Evolutionary conservation across 2,888 invertebrate species (phyloP), one percentile per base, ranked within the genome.

Genomic region (Cosmorhoe ocellata): DNA sequence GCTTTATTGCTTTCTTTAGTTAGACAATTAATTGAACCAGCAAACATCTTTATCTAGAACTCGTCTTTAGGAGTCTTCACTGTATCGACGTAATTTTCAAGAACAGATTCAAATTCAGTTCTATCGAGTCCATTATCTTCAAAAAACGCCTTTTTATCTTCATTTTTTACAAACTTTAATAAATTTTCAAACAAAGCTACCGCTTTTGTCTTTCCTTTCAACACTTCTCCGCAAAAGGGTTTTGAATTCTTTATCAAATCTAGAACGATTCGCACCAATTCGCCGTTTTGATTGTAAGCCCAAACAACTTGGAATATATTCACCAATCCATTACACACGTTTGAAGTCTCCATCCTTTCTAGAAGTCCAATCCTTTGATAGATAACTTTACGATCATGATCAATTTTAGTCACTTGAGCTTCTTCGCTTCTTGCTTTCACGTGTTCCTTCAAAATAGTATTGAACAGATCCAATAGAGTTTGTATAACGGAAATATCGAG

Each of bases 381-480:
- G 9, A 76, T 40, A 26, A 66, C 66, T 1, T 69, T 33, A 4
- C 61, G 72, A 1, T 79, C 73, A 0, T 61, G 56, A 49, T 79
- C 76, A 0, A 61, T 47, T 54, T 63, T 63, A 2, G 46, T 71
- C 7, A 48, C 67, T 7, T 69, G 64, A 1, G 43, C 34, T 13
- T 63, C 64, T 10, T 69, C 63, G 1, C 61, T 70, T 3, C 74
- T 70, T 0, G 61, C 74, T 22, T 51, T 48, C 1, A 83, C 26
- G 61, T 89, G 89, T 47, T 89, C 88, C 11, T 69, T 67, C 1
- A 88, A 28, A 38, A 89, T 76, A n/a, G 56, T 79, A 61, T 82
- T 83, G 11, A 88, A 85, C 0, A 89, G 57, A 7, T 80, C 74
- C 3, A 89, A 51, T 9, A 85, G 58, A 1, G 61, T 71, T 14